Percentiles rank a stretch among this genome's conserved stretches.
These are phyloP conservation scores for Cistogaster globosa DNA, from an alignment of 2,888 invertebrate species.

Conservation along the genomic window DNA sequence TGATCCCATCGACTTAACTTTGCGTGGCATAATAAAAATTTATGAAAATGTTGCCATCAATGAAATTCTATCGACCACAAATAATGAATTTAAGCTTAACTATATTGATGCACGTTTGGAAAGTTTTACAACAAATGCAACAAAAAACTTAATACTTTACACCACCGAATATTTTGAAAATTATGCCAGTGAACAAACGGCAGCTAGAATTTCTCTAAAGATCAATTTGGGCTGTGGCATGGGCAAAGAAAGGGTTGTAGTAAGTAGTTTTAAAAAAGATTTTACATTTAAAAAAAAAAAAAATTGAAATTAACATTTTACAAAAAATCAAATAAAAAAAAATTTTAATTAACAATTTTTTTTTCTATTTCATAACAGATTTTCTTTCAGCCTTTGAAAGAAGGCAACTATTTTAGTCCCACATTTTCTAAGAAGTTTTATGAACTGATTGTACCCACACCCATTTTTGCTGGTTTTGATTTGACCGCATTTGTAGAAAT, in stretches of 20 bases:
- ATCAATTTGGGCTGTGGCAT: constrained; percentile 71
- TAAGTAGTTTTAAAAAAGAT: constrained; percentile 42
- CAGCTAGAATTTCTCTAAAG: constrained; percentile 68
- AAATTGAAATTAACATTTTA: no score
- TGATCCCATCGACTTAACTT: constrained; percentile 67
- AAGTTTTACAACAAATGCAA: constrained; percentile 1
- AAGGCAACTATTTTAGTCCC: constrained; percentile 74
- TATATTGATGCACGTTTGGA: constrained; percentile 75
- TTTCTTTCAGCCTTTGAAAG: constrained; percentile 73
- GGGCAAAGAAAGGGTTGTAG: constrained; percentile 69
- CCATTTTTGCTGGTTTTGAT: constrained; percentile 75
- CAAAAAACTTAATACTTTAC: constrained; percentile 70
- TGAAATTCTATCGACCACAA: constrained; percentile 66
- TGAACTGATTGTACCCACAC: constrained; percentile 74
- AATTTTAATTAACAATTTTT: not conserved
- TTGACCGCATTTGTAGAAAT: constrained; percentile 74
- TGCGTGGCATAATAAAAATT: constrained; percentile 63
- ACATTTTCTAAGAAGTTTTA: constrained; percentile 73
- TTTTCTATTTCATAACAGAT: constrained; percentile 58
- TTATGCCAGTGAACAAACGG: constrained; percentile 74
- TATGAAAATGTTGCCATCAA: constrained; percentile 72
- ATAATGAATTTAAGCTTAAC: constrained; percentile 72
- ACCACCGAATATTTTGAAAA: constrained; percentile 73
- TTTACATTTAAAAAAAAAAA: no score
- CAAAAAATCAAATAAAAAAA: no score